These are phyloP conservation scores for Brachionus asplanchnoidis DNA, from an alignment of 1,140 invertebrate genomes.

Conservation along the genomic window DNA sequence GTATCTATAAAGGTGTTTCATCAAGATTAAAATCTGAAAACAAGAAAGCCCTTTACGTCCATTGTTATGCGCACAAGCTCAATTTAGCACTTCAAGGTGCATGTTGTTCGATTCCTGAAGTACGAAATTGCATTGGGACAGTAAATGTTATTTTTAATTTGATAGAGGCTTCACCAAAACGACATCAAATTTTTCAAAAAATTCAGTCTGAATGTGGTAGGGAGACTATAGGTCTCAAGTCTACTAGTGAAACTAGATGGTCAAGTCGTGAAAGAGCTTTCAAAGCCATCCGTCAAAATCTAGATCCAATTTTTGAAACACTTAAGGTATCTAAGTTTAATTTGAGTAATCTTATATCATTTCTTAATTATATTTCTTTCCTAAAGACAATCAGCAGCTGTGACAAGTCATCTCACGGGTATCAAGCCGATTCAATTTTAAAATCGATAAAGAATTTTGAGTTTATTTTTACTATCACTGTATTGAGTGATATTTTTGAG, in stretches of 20 bases:
- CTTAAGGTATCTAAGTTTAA: background rate
- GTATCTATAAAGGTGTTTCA: background rate
- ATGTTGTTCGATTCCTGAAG: background rate
- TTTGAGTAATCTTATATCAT: background rate
- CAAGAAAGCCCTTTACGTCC: background rate
- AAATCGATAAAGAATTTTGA: constrained; percentile 4
- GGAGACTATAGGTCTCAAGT: background rate
- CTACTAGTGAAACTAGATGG: background rate
- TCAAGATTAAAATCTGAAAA: background rate
- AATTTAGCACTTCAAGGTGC: background rate
- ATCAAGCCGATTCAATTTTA: background rate
- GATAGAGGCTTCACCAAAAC: background rate
- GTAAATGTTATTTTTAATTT: background rate
- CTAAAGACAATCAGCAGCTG: too few relatives aligned
- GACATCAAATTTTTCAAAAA: constrained; percentile 11
- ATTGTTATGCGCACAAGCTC: background rate
- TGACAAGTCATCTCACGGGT: background rate
- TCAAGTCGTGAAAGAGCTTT: background rate
- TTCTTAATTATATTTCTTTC: too few relatives aligned
- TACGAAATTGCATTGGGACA: background rate
- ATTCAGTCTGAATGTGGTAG: background rate
- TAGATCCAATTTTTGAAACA: background rate
- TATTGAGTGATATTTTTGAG: background rate
- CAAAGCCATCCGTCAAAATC: background rate
- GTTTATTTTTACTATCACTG: background rate